A percentile compares a stretch with the other conserved stretches of the same genome.
Conservation (phyloP, 2,888 invertebrate species). For the Pseudanteris insignis region DNA sequence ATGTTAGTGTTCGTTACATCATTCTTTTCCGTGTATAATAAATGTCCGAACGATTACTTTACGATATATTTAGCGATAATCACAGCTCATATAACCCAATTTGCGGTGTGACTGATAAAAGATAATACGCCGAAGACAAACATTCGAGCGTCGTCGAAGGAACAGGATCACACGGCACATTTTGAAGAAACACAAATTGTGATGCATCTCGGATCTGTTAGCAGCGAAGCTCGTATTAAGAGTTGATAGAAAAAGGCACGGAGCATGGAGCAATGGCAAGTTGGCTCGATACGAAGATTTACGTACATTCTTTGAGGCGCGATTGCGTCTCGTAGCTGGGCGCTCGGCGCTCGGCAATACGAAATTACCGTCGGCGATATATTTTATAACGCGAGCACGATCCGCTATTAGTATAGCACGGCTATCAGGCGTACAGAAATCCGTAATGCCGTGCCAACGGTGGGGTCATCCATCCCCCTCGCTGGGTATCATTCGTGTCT, state of each 20-base stretch:
- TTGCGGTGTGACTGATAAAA: too few species aligned
- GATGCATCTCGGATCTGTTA: conserved; percentile 31
- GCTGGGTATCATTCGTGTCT: conserved; percentile 42
- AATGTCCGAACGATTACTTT: too few species aligned
- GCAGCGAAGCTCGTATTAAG: conserved; percentile 36
- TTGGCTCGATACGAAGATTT: conserved; percentile 42
- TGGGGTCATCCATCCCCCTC: conserved; percentile 42
- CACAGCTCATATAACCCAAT: too few species aligned
- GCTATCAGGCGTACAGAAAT: conserved; percentile 40
- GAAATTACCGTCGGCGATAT: conserved; percentile 41
- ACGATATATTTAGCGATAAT: too few species aligned
- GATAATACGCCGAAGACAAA: conserved; percentile 13
- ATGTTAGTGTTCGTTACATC: too few species aligned
- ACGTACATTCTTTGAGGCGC: conserved; percentile 40
- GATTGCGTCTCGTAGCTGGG: conserved; percentile 37
- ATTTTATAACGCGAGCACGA: conserved; percentile 45
- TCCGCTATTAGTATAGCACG: conserved; percentile 41
- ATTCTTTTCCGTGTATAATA: too few species aligned
- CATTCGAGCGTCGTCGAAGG: conserved; percentile 1
- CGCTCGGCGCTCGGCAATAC: conserved; percentile 32
- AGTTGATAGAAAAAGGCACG: conserved; percentile 25
- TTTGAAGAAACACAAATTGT: conserved; percentile 35
- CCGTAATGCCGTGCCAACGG: conserved; percentile 34
- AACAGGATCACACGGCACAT: conserved; percentile 25
- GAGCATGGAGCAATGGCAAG: conserved; percentile 41